Base-by-base conservation (phyloP, 2,113 vertebrate genomes). In the Lepisosteus oculatus region DNA sequence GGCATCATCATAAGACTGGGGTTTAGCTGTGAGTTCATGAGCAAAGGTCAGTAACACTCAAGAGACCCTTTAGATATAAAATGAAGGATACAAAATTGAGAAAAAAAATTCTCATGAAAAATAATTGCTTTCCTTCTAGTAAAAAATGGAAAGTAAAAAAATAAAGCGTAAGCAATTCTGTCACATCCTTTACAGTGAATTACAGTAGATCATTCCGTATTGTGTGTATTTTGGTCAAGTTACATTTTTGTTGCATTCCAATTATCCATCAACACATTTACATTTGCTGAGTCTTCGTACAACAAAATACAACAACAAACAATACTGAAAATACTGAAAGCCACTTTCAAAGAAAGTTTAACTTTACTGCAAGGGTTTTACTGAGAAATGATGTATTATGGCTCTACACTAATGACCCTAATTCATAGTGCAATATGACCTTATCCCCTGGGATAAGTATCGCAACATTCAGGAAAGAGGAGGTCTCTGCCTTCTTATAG, bases 1-100 rank as follows among this genome's bases (percentile, higher is more conserved):
- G 76, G 76, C 68, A 80, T 78, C 84, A 81, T 81, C 86, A 83
- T 82, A 83, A 74, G 29, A 17, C 43, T 67, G 59, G 47, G 63
- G 45, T 74, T 42, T 9, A 64, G 61, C 42, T 69, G 8, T 55
- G 54, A 51, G 43, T 51, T 47, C 6, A n/a, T 2, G 75, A 76
- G 73, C 15, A n/a, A 3, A 45, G 64, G 45, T 13, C 43, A 14
- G 41, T 66, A 13, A n/a, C n/a, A 66, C 43, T 4, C 43, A 62
- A 8, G 51, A 12, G 59, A 62, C 71, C 74, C 72, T 74, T 54
- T 51, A 57, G 72, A 69, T 65, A 61, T 75, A 72, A 79, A 13
- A 51, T n/a, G 66, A 51, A 51, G 9, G 15, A 4, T 51, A 47
- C 66, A 70, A 77, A 76, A 55, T 3, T 2, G 62, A 59, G 65